Percentiles rank a stretch among this genome's conserved stretches.
phyloP scores from a whole-genome alignment of 35 echinoderm and acorn worm genomes.

The Lytechinus pictus region DNA sequence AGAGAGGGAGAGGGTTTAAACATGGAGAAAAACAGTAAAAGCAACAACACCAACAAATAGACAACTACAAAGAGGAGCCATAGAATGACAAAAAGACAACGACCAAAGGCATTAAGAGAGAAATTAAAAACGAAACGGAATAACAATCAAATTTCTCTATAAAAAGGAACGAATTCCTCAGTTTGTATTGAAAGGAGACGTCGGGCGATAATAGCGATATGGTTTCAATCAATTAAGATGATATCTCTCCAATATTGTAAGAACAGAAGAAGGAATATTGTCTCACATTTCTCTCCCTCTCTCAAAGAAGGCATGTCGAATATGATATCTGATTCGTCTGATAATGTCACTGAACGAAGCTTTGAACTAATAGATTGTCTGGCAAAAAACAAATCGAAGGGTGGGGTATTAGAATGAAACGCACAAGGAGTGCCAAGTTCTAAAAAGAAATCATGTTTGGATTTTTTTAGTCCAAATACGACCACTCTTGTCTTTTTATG shows the following conservation, averaged over 20 bases:
- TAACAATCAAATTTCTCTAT: not conserved
- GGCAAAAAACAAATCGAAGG: not conserved
- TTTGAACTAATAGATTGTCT: not conserved
- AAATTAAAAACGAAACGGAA: not conserved
- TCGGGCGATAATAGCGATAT: not conserved
- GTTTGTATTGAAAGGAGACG: not conserved
- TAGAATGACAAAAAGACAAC: not conserved
- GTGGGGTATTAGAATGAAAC: not conserved
- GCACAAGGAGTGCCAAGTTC: too few relatives aligned
- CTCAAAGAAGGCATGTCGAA: not conserved
- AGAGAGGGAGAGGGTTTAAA: not conserved
- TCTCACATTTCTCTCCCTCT: not conserved
- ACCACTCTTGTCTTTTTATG: too few relatives aligned
- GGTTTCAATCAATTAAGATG: not conserved
- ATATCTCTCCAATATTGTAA: not conserved
- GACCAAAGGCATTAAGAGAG: not conserved
- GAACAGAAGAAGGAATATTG: not conserved
- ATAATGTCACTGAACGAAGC: not conserved
- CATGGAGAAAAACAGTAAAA: not conserved
- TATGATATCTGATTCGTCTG: not conserved
- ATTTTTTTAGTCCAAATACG: too few relatives aligned
- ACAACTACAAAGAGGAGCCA: not conserved
- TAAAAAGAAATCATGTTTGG: too few relatives aligned
- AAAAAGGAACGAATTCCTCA: not conserved
- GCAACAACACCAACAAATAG: not conserved